A percentile compares a stretch with the other conserved stretches of the same genome.
Evolutionary conservation across 2,113 vertebrate species (phyloP).

Genomic region (Corvus cornix): DNA sequence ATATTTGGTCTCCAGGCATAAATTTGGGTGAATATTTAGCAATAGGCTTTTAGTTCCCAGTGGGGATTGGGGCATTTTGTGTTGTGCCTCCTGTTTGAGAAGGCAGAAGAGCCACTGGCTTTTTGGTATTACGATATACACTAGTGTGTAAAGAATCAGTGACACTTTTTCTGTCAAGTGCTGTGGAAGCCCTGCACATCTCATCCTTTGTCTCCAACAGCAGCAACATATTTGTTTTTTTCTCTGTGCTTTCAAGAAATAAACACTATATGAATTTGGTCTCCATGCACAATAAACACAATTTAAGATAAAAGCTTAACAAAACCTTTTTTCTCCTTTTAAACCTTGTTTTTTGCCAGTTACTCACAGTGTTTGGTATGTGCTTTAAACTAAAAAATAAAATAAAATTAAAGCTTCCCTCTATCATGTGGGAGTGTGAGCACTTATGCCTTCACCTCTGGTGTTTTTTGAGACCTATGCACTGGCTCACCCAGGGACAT

Average conservation of each 20-base stretch:
- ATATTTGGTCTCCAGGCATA: background rate
- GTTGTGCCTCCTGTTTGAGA: background rate
- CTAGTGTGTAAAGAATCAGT: background rate
- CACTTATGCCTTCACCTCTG: background rate
- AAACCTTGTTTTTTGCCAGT: background rate
- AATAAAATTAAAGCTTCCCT: background rate
- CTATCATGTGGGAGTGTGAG: background rate
- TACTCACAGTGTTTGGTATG: background rate
- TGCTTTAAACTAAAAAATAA: background rate
- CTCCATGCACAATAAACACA: background rate
- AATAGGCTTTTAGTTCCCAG: background rate
- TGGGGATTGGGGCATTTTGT: background rate
- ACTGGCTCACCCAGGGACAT: background rate
- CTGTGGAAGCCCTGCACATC: background rate
- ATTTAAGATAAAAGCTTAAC: background rate
- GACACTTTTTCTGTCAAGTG: background rate
- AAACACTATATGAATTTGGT: background rate
- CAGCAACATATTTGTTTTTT: background rate
- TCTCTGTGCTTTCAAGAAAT: slow-evolving; percentile 4
- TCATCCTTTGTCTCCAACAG: background rate
- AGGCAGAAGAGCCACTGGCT: background rate
- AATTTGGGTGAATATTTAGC: background rate
- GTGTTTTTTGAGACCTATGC: background rate
- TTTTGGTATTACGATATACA: accelerated
- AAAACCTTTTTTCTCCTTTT: background rate